These are phyloP conservation scores for Eremobia ochroleuca DNA, from an alignment of 2,888 invertebrate species.

Conservation along the genomic window DNA sequence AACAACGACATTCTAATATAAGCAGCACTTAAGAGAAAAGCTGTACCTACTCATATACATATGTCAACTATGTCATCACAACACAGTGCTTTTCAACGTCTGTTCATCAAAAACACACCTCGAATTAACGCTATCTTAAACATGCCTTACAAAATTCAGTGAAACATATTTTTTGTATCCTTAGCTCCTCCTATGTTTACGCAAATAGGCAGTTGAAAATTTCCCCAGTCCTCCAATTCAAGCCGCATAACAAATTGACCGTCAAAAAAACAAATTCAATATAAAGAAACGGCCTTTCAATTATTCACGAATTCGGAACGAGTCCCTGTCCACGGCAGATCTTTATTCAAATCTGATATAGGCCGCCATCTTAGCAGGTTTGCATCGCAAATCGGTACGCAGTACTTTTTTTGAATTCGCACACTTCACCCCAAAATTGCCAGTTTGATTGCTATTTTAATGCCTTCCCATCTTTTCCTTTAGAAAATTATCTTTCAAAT, in stretches of 20 bases:
- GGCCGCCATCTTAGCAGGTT: slow-evolving; percentile 85
- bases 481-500: slow-evolving; percentile 81
- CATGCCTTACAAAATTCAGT: neutral
- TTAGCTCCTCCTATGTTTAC: slow-evolving; percentile 25
- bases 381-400: slow-evolving; percentile 89
- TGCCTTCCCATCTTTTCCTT: slow-evolving; percentile 79
- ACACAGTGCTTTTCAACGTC: neutral
- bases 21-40: neutral
- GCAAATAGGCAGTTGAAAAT: slow-evolving; percentile 31
- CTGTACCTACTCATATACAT: too few species aligned
- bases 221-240: slow-evolving; percentile 39
- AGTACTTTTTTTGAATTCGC: slow-evolving; percentile 85
- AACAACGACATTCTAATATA: neutral
- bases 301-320: slow-evolving; percentile 69
- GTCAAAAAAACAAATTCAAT: slow-evolving; percentile 68
- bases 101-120: too few species aligned
- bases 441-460: slow-evolving; percentile 89
- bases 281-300: slow-evolving; percentile 67
- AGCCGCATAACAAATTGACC: slow-evolving; percentile 71
- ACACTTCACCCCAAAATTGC: slow-evolving; percentile 84
- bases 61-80: too few species aligned
- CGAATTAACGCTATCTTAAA: neutral
- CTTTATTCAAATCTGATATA: slow-evolving; percentile 86
- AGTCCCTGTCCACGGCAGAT: slow-evolving; percentile 71
- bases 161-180: slow-evolving; percentile 14